Base-by-base conservation (phyloP, 2,888 invertebrate species). In the Nomada ruficornis region DNA sequence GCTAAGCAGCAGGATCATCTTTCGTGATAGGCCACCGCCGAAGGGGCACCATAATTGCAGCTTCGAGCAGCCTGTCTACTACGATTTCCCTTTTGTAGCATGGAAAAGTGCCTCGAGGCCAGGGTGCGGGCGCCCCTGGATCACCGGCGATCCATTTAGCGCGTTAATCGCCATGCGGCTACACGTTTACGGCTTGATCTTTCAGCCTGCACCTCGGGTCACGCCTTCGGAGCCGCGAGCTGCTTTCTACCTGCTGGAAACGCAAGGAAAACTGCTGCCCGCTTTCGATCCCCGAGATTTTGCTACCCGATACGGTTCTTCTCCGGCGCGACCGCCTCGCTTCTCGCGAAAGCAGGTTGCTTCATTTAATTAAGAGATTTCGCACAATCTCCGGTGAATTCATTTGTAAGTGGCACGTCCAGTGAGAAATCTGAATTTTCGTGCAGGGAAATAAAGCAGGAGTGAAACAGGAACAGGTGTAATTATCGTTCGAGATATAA, bases 11-110 rank as follows among this genome's bases (percentile, higher is more conserved):
- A 29, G 78, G 80, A 71, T 79, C 80, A 75, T 82, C 82, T 77
- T 62, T 82, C 82, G 82, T 80, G 82, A 82, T 82, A 82, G 80
- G 80, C 82, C 82, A 82, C 55, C 75, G 71, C 75, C 63, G 11
- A 47, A 62, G 60, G 47, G 63, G 52, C 62, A 60, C 47, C 63
- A 54, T 82, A 80, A 82, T 82, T 82, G 71, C 68, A 26, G 59
- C 63, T 68, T 44, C 47, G 36, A 62, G 44, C 68, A 29, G 26
- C 54, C 55, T 59, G 74, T 70, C 74, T 52, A 26, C 54, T 23
- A 67, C 75, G 80, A 79, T 82, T 82, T 82, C 75, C 82, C 80
- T 76, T 82, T 75, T 67, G 50, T 20, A 50, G 55, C 74, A 54
- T 9, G 73, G 36, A 77, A 67, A 68, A 57, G 26, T 9, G 50